phyloP scores from a whole-genome alignment of 1,140 invertebrate genomes.

The Callitettix versicolor region DNA sequence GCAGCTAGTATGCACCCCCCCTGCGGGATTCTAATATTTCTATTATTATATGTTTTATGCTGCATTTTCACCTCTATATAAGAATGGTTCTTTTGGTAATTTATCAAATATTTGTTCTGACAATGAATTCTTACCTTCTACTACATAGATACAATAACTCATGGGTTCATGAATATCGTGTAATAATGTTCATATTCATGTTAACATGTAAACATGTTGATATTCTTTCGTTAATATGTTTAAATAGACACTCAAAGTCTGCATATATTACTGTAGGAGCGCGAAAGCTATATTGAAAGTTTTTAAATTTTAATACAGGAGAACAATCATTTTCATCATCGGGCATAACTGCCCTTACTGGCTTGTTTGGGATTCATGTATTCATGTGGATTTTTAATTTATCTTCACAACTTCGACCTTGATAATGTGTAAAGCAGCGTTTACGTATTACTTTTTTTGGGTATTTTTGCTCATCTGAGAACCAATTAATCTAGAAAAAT shows the following conservation, averaged over 20 bases:
- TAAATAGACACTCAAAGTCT: slow-evolving; percentile 13
- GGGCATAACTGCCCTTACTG: neutral
- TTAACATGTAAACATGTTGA: no score
- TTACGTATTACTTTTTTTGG: slow-evolving; percentile 2
- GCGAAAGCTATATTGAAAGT: neutral
- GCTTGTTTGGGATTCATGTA: slow-evolving; percentile 1
- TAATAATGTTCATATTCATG: no score
- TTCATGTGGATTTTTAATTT: slow-evolving; percentile 2
- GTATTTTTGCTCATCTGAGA: slow-evolving; percentile 1
- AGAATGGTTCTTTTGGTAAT: slow-evolving; percentile 5
- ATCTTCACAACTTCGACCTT: neutral
- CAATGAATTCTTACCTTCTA: neutral
- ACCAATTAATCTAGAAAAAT: neutral
- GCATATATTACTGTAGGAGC: slow-evolving; percentile 9
- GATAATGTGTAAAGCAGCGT: slow-evolving; percentile 12
- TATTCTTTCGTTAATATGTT: neutral
- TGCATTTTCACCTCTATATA: slow-evolving; percentile 7
- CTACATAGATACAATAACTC: slow-evolving; percentile 11
- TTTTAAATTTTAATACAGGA: slow-evolving; percentile 9
- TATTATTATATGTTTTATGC: no score
- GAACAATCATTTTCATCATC: neutral
- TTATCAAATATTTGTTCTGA: slow-evolving; percentile 2
- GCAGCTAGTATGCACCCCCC: no score
- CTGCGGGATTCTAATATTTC: no score
- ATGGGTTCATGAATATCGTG: slow-evolving; percentile 5